Base-by-base conservation (phyloP, 2,888 invertebrate species). In the Seladonia tumulorum region DNA sequence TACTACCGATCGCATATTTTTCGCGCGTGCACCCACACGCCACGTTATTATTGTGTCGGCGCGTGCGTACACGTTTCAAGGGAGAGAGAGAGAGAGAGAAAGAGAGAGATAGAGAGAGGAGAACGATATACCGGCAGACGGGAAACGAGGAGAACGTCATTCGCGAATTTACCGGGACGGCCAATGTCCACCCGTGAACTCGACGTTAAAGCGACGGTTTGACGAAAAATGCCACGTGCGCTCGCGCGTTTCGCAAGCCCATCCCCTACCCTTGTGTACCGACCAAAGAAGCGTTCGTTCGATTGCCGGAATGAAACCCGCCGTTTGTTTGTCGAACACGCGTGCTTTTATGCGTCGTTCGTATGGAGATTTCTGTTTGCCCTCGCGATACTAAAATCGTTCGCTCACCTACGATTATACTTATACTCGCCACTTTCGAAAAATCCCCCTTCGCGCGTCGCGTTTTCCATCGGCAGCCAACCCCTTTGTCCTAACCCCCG, bases 201-300 rank as follows among this genome's bases (percentile, higher is more conserved):
- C 92, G 92, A 92, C 93, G 91, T 93, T 92, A 92, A 93, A 93
- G 91, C 92, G 92, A 92, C 92, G 92, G 94, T 94, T 94, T 92
- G 92, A 93, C 91, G 92, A 94, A 93, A 94, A 94, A 92, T 93
- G 93, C 93, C 93, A 93, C 45, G 71, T 73, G 74, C 66, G 66
- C 66, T 10, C 35, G 66, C 66, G 29, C 29, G 66, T 29, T 29
- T 35, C 66, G 66, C 66, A 35, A 5, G 35, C 18, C 66, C 35
- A 22, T 12, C 66, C 66, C 35, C 70, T 72, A n/a, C 90, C 88
- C 87, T 71, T 86, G 75, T 79, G 84, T 83, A 83, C 84, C 87
- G 53, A 81, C 70, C 79, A 80, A 68, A 80, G 85, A 89, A 86
- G 88, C 89, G 86, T 87, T 88, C 87, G 84, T 88, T 88, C 87